Evolutionary conservation across 2,888 invertebrate species (phyloP).

Genomic region (Drosophila histrio): DNA sequence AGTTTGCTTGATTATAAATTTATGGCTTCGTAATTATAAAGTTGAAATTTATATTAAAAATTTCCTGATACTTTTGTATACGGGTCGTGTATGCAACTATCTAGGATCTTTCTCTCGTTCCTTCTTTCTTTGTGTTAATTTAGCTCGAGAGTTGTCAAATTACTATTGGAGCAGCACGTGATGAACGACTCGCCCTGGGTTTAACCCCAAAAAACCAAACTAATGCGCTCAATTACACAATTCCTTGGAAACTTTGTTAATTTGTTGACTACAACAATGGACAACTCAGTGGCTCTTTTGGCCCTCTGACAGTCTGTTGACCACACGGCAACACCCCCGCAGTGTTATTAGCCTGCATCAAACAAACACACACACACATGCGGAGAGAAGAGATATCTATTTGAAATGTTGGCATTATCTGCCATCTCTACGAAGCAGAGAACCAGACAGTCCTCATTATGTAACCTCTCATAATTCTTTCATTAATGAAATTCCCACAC

Average conservation of each 20-base stretch:
- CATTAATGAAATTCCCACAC: constrained; percentile 79
- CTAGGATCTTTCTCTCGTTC: neutral
- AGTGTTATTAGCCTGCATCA: constrained; percentile 60
- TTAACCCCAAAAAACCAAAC: constrained; percentile 28
- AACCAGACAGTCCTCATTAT: constrained; percentile 60
- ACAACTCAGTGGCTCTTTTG: constrained; percentile 16
- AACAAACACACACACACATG: constrained; percentile 19
- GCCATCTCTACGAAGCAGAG: constrained; percentile 37
- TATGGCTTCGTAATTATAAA: neutral
- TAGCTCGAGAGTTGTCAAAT: constrained; percentile 64
- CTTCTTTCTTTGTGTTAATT: constrained; percentile 45
- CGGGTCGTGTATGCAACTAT: constrained; percentile 1
- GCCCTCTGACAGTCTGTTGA: constrained; percentile 22
- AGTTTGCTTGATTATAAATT: neutral
- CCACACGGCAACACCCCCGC: constrained; percentile 56
- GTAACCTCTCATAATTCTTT: constrained; percentile 79
- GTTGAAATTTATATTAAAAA: neutral
- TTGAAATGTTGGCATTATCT: constrained; percentile 51
- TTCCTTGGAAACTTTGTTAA: constrained; percentile 75
- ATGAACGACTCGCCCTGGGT: constrained; percentile 35
- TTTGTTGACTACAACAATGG: constrained; percentile 73
- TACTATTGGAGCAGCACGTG: constrained; percentile 55
- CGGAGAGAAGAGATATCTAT: constrained; percentile 12
- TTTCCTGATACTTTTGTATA: neutral
- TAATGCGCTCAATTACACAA: constrained; percentile 70